Evolutionary conservation across 2,113 vertebrate genomes (phyloP).

Genomic region (Lamprotornis superbus): DNA sequence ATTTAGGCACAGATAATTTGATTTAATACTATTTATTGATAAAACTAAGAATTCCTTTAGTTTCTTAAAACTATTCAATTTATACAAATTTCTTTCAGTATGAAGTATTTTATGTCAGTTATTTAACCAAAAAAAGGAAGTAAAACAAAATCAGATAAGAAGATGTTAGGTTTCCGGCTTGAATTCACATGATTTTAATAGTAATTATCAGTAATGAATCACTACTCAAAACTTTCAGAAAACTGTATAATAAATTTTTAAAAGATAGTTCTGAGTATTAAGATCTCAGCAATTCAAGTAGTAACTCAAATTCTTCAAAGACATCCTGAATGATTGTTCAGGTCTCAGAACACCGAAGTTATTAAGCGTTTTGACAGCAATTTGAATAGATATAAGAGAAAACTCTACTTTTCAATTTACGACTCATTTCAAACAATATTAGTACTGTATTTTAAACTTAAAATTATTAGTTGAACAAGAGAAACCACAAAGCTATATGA

Average conservation of each 20-base stretch:
- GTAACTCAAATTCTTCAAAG: not conserved
- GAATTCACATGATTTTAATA: not conserved
- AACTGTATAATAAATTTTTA: not conserved
- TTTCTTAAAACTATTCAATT: not conserved
- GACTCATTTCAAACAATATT: not conserved
- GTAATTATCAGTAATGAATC: not conserved
- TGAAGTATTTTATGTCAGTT: not conserved
- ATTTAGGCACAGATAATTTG: not conserved
- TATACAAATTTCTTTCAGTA: not conserved
- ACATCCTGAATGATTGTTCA: not conserved
- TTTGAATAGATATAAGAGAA: not conserved
- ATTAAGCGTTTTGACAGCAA: not conserved
- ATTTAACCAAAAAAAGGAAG: not conserved
- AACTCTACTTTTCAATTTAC: not conserved
- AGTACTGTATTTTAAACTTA: not conserved
- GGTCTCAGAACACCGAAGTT: not conserved
- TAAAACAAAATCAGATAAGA: not conserved
- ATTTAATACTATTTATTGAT: not conserved
- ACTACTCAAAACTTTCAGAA: not conserved
- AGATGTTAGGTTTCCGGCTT: not conserved
- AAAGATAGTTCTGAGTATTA: not conserved
- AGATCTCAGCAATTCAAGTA: not conserved
- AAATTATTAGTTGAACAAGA: not conserved
- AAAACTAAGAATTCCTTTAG: not conserved
- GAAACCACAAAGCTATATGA: not conserved